phyloP scores from a whole-genome alignment of 2,797 vertebrate genomes.

The Siniperca obscura region DNA sequence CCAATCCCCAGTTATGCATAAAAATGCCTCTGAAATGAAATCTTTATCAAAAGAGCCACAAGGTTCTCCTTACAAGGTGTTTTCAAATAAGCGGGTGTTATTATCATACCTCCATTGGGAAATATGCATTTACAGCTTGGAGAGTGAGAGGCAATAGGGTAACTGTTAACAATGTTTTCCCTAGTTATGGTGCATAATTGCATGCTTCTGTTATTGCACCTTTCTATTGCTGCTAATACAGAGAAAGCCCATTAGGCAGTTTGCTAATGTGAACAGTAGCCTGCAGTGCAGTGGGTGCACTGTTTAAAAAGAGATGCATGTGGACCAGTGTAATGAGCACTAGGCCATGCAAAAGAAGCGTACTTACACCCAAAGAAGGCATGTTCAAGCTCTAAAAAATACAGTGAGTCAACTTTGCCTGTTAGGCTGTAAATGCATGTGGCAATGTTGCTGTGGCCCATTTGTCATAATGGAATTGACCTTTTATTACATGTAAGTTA shows the following conservation, averaged over 20 bases:
- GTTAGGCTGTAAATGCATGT: slow-evolving; percentile 41
- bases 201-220: slow-evolving; percentile 83
- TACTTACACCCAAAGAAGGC: slow-evolving; percentile 50
- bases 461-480: slow-evolving; percentile 4
- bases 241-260: slow-evolving; percentile 79
- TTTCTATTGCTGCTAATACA: slow-evolving; percentile 83
- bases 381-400: slow-evolving; percentile 45
- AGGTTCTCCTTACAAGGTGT: slow-evolving; percentile 86
- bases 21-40: slow-evolving; percentile 84
- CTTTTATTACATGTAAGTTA: slow-evolving; percentile 26
- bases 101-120: slow-evolving; percentile 83
- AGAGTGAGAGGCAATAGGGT: slow-evolving; percentile 80
- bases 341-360: slow-evolving; percentile 42
- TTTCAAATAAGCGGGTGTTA: slow-evolving; percentile 87
- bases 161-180: slow-evolving; percentile 86
- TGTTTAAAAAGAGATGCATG: slow-evolving; percentile 79
- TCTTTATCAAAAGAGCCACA: slow-evolving; percentile 86
- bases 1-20: slow-evolving; percentile 83
- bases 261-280: slow-evolving; percentile 77
- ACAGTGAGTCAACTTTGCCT: slow-evolving; percentile 37
- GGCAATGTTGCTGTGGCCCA: background rate
- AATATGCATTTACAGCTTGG: slow-evolving; percentile 86
- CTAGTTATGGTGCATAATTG: slow-evolving; percentile 86
- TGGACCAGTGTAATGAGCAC: slow-evolving; percentile 77
- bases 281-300: slow-evolving; percentile 79